Evolutionary conservation across 2,113 vertebrate species (phyloP).

Genomic region (Danio rerio): GRCz12tu NC_133198.1:8309001-8309500

Average conservation of each 20-base stretch:
- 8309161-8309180: constrained; percentile 1
- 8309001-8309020: constrained; percentile 3
- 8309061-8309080: constrained; percentile 1
- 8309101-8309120: constrained; percentile 27
- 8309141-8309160: constrained; percentile 37
- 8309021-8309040: constrained; percentile 8
- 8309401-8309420: constrained; percentile 15
- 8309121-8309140: constrained; percentile 19
- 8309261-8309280: constrained; percentile 7
- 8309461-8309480: constrained; percentile 22
- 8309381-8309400: constrained; percentile 13
- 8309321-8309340: neutral
- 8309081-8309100: constrained; percentile 22
- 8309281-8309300: constrained; percentile 32
- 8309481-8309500: constrained; percentile 21
- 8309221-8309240: neutral
- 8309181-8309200: constrained; percentile 23
- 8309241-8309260: neutral
- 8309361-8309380: neutral
- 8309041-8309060: neutral
- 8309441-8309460: constrained; percentile 13
- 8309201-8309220: constrained; percentile 44
- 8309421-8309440: constrained; percentile 32
- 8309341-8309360: neutral
- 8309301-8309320: neutral